Base-by-base conservation (phyloP, 2,113 vertebrate species). In the Psittacula cyanocephala region DNA sequence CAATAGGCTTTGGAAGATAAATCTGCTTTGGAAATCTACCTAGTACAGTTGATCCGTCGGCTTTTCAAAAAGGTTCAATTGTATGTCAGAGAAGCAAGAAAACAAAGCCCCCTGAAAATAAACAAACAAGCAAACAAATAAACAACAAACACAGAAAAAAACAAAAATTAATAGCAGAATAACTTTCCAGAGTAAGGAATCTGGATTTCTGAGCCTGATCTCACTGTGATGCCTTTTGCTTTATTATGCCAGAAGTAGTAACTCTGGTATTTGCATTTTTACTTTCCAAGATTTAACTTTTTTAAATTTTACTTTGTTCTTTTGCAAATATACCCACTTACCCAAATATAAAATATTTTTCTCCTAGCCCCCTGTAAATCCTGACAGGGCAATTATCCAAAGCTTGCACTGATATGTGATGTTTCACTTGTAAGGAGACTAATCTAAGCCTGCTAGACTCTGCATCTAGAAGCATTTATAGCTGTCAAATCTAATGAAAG, bases 401-500 rank as follows among this genome's bases (percentile, higher is more conserved):
- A 86, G n/a, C 33, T 79, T 79, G 44, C 55, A 43, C 0, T 68
- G 43, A 60, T 71, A 33, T 22, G 20, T 75, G 68, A 59, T 67
- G 19, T 70, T 93, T 92, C 53, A 52, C 69, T 84, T 75, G 31
- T 17, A 78, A 71, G 31, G 47, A 86, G 29, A 37, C 67, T 65
- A 75, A 86, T 77, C 77, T 86, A 68, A 89, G 63, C 69, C 81
- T 83, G 80, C 18, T 79, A 86, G 68, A 55, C 31, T 64, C 43
- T 60, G n/a, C 39, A 68, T 65, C 78, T 86, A 74, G 71, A 86
- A 92, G 64, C 57, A 91, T 72, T 90, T 78, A 89, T 46, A 89
- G 62, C 57, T 92, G 81, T 81, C 86, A 95, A 92, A 84, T 77
- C 62, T 70, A 94, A 91, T 81, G 46, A 35, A 92, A 94, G 39